Evolutionary conservation across 2,888 invertebrate genomes (phyloP).

Genomic region (Synergus japonicus): DNA sequence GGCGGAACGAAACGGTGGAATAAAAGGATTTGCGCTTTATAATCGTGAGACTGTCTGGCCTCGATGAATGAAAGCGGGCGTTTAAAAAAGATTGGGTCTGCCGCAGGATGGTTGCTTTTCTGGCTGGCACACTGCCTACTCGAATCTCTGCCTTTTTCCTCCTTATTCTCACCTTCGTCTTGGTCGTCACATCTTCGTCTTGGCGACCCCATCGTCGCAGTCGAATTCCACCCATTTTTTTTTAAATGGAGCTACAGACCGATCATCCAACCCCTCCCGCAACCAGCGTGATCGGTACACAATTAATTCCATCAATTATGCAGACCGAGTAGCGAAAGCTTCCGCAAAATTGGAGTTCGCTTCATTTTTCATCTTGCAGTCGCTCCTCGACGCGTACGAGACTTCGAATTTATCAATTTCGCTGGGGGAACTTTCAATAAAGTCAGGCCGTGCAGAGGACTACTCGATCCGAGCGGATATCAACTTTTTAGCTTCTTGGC

Average conservation of each 20-base stretch:
- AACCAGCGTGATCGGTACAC: constrained; percentile 56
- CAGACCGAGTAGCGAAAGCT: constrained; percentile 51
- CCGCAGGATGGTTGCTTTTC: constrained; percentile 64
- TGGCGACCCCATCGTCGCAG: constrained; percentile 49
- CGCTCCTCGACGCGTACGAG: constrained; percentile 20
- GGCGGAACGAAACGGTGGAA: constrained; percentile 67
- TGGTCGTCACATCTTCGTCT: constrained; percentile 39
- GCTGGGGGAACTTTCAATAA: constrained; percentile 24
- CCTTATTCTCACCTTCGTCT: constrained; percentile 42
- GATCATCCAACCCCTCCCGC: constrained; percentile 44
- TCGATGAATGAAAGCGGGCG: constrained; percentile 69
- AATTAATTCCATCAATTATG: constrained; percentile 66
- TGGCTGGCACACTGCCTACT: constrained; percentile 67
- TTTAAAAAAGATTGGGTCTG: constrained; percentile 71
- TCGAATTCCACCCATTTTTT: constrained; percentile 53
- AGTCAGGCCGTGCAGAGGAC: constrained; percentile 25
- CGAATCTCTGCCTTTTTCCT: constrained; percentile 42
- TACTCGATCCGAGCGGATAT: constrained; percentile 15
- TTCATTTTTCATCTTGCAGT: constrained; percentile 34
- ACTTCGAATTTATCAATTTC: constrained; percentile 26
- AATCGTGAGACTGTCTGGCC: constrained; percentile 74
- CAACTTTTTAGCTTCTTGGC: constrained; percentile 21
- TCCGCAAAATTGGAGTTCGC: constrained; percentile 43
- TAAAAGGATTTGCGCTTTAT: constrained; percentile 74
- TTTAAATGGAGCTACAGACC: constrained; percentile 55